Evolutionary conservation across 2,113 vertebrate species (phyloP), one percentile per base, ranked within the genome.

Genomic region (Romanogobio albipinnatus): DNA sequence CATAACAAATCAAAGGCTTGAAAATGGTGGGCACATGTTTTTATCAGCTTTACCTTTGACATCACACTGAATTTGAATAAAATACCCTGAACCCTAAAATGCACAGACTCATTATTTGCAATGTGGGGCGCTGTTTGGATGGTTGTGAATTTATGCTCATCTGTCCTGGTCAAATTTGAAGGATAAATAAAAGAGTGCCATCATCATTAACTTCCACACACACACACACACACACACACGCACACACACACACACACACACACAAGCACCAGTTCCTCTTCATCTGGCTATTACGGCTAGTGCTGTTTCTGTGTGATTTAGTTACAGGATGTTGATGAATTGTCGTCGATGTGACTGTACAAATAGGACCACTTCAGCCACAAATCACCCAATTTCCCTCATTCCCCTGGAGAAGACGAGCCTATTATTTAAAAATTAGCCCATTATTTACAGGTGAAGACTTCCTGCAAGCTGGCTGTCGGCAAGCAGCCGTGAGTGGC

Each of bases 371-470:
- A 29, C 68, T 56, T 77, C 47, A 79, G 62, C 45, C 15, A 58
- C 84, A 85, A 87, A 84, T 83, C 77, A 83, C 83, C 56, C 15
- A 29, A 22, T 45, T 33, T 56, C 47, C 26, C 36, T 70, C 8
- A 14, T 62, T 71, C 49, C 56, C 56, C 43, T 29, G n/a, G 56
- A 17, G 73, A 84, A 62, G 64, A 51, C 66, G 15, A 61, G 10
- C 19, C 49, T 47, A 75, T 47, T 49, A 82, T 43, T 70, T 61
- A 36, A 82, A 86, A 76, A 78, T 49, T 76, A 79, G 29, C 45
- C 78, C 61, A 82, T 88, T 89, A 90, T 74, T 89, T 90, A 87
- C 87, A 90, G 88, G 88, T 91, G 90, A 85, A 86, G 88, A 90
- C 10, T 45, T 61, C 84, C 76, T 82, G 81, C n/a, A 45, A 45